These are phyloP conservation scores for cattle (Bos taurus) DNA, from an alignment of 2,113 vertebrate genomes.

Conservation along the genomic window ARS-UCD2.0 NC_037344.1:47928001-47928500, in stretches of 20 bases:
- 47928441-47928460: neutral
- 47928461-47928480: fast-evolving
- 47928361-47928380: too few species aligned
- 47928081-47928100: neutral
- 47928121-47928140: fast-evolving
- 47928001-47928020: fast-evolving
- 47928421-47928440: neutral
- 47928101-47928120: neutral
- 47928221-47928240: too few species aligned
- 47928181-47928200: too few species aligned
- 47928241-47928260: too few species aligned
- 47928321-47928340: too few species aligned
- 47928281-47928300: too few species aligned
- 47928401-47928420: too few species aligned
- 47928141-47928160: fast-evolving
- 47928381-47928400: too few species aligned
- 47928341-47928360: too few species aligned
- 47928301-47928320: too few species aligned
- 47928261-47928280: too few species aligned
- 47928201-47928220: too few species aligned
- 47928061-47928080: neutral
- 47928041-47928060: neutral
- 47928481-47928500: fast-evolving
- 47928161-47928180: neutral
- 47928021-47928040: neutral